These are phyloP conservation scores for Plutella xylostella DNA, from an alignment of 2,888 invertebrate species.

Conservation along the genomic window DNA sequence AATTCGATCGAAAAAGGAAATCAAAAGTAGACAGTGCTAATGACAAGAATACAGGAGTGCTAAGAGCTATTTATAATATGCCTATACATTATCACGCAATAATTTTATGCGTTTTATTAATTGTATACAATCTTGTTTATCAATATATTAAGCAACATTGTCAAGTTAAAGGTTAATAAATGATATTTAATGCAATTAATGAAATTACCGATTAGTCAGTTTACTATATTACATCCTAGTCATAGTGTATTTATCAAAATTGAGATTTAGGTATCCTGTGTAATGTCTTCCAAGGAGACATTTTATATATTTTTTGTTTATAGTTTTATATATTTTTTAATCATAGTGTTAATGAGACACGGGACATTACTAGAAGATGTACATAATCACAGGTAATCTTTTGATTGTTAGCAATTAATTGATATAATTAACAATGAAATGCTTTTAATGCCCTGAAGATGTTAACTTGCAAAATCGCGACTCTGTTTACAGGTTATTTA, in stretches of 20 bases:
- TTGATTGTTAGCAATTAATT: neutral
- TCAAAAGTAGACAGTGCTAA: conserved; percentile 43
- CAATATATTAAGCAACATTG: conserved; percentile 62
- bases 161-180: conserved; percentile 35
- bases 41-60: conserved; percentile 37
- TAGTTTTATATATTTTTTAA: neutral
- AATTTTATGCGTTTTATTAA: conserved; percentile 60
- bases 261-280: too few species aligned
- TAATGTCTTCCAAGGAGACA: neutral
- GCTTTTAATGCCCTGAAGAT: conserved; percentile 39
- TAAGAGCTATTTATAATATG: conserved; percentile 54
- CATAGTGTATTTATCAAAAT: conserved; percentile 33
- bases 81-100: conserved; percentile 66
- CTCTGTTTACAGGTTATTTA: too few species aligned
- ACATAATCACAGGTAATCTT: conserved; percentile 43
- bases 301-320: neutral
- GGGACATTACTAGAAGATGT: conserved; percentile 32
- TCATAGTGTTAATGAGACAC: conserved; percentile 5
- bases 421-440: conserved; percentile 44
- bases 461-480: conserved; percentile 52
- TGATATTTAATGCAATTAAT: conserved; percentile 14
- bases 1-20: conserved; percentile 14
- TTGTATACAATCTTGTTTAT: conserved; percentile 64
- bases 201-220: conserved; percentile 16
- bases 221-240: conserved; percentile 46